Evolutionary conservation across 2,888 invertebrate species (phyloP).

Genomic region (Serripes groenlandicus): DNA sequence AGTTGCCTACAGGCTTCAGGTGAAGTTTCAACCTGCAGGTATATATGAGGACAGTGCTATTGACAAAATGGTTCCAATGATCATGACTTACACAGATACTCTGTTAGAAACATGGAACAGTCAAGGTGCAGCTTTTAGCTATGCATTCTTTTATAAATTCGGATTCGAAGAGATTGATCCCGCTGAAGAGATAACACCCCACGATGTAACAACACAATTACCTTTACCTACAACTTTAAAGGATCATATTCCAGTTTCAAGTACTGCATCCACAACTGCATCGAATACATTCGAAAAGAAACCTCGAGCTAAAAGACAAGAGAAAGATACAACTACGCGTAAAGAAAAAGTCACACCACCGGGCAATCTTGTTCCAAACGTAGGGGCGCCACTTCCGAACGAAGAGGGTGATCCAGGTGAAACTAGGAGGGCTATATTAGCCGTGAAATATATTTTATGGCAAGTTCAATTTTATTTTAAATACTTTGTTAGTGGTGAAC

Average conservation of each 20-base stretch:
- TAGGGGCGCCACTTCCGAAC: neutral
- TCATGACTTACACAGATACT: neutral
- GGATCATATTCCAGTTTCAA: too few species aligned
- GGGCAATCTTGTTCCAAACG: neutral
- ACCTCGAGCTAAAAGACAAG: too few species aligned
- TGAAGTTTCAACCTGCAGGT: slow-evolving; percentile 16
- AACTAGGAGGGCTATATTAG: too few species aligned
- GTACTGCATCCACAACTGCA: too few species aligned
- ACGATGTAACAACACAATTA: too few species aligned
- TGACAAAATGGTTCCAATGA: neutral
- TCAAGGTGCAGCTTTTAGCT: neutral
- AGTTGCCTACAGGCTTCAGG: slow-evolving; percentile 23
- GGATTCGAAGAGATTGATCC: neutral
- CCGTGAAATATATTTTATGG: slow-evolving; percentile 2
- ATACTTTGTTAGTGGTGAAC: neutral
- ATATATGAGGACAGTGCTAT: neutral
- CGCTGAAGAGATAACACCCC: neutral
- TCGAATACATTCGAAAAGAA: neutral
- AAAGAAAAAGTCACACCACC: neutral
- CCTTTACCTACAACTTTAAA: neutral
- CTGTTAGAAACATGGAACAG: neutral
- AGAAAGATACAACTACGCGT: neutral
- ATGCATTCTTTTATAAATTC: neutral
- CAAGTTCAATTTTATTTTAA: neutral
- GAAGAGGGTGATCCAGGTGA: neutral